phyloP scores from a whole-genome alignment of 2,888 invertebrate genomes.

The Melitaea athalia region DNA sequence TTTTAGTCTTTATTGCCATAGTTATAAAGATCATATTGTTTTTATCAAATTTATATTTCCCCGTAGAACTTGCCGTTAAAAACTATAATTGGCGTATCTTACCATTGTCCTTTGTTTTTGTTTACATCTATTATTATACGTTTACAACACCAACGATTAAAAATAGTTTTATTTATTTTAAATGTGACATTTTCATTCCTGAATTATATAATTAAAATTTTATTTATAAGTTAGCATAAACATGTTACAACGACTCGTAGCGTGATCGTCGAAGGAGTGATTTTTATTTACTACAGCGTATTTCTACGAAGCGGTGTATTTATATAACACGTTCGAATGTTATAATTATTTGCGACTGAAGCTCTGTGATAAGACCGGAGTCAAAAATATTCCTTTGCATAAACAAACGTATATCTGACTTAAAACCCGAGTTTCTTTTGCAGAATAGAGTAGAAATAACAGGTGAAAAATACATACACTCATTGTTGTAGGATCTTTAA shows the following conservation, averaged over 20 bases:
- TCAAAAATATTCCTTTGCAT: slow-evolving; percentile 17
- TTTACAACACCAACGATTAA: too few species aligned
- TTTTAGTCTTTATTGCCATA: neutral
- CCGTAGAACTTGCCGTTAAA: slow-evolving; percentile 7
- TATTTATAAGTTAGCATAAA: neutral
- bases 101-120: neutral
- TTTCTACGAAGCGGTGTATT: slow-evolving; percentile 29
- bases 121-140: neutral
- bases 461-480: neutral
- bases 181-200: too few species aligned
- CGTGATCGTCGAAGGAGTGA: slow-evolving; percentile 25
- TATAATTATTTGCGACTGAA: slow-evolving; percentile 29
- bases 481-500: neutral
- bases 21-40: slow-evolving; percentile 1
- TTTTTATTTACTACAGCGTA: slow-evolving; percentile 22
- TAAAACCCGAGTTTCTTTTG: neutral
- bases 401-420: slow-evolving; percentile 5
- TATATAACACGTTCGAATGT: slow-evolving; percentile 29
- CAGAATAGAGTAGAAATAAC: neutral
- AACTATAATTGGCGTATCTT: neutral
- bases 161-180: too few species aligned
- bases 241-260: neutral
- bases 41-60: neutral
- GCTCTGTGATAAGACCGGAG: slow-evolving; percentile 23
- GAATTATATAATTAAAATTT: too few species aligned